phyloP scores from a whole-genome alignment of 1,140 invertebrate species.

The Drosophila gunungcola region DNA sequence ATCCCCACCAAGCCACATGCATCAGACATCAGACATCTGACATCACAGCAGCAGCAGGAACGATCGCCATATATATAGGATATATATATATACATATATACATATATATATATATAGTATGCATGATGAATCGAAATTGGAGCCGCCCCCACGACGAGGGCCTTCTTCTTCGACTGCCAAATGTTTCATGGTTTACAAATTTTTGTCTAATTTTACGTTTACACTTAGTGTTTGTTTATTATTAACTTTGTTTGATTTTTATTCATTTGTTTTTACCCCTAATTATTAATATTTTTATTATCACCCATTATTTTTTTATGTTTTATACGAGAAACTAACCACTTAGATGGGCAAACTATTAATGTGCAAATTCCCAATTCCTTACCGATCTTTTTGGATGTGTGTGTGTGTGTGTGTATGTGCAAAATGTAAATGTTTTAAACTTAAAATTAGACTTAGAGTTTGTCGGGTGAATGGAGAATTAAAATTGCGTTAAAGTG shows the following conservation, averaged over 20 bases:
- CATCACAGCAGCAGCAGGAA: constrained; percentile 20
- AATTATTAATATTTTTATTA: constrained; percentile 13
- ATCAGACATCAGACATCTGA: constrained; percentile 16
- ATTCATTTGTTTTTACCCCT: constrained; percentile 50
- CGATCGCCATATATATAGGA: constrained; percentile 51
- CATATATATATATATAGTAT: constrained; percentile 7
- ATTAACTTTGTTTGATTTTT: constrained; percentile 26
- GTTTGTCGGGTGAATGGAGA: not conserved
- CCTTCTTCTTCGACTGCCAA: constrained; percentile 62
- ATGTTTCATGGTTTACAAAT: constrained; percentile 54
- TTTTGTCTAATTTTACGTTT: constrained; percentile 46
- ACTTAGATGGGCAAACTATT: constrained; percentile 20
- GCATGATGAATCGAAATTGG: constrained; percentile 44
- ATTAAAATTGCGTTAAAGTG: constrained; percentile 25
- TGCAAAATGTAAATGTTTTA: not conserved
- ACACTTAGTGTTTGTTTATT: constrained; percentile 49
- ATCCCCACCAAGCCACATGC: constrained; percentile 18
- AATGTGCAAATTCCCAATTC: constrained; percentile 22
- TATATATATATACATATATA: constrained; percentile 15
- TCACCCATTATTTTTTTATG: constrained; percentile 40
- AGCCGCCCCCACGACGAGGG: constrained; percentile 15
- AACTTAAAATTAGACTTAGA: constrained; percentile 6
- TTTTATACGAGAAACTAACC: constrained; percentile 20
- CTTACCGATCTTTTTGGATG: not conserved
- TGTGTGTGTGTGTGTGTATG: constrained; percentile 1